Evolutionary conservation across 2,113 vertebrate species (phyloP).

Genomic region (Periophthalmus modestus): DNA sequence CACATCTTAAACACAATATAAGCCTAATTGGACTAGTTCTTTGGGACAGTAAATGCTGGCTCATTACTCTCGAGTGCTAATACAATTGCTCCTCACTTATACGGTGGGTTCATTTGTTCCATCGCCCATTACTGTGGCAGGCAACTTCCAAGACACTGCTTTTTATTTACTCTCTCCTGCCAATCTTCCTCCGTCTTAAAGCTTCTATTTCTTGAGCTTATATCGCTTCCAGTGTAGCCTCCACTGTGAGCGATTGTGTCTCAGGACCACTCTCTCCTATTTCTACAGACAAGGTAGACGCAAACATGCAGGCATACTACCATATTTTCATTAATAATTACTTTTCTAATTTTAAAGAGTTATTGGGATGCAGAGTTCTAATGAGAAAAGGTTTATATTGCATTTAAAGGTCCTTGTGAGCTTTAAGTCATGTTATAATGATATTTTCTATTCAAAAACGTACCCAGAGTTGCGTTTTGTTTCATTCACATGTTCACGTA

Average conservation of each 20-base stretch:
- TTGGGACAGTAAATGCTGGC: slow-evolving; percentile 53
- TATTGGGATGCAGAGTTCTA: too few relatives aligned
- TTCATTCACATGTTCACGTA: too few relatives aligned
- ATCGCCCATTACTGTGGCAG: slow-evolving; percentile 38
- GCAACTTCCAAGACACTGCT: slow-evolving; percentile 45
- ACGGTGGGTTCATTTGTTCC: slow-evolving; percentile 45
- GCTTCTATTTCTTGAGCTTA: slow-evolving; percentile 46
- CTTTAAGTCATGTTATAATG: too few relatives aligned
- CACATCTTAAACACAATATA: slow-evolving; percentile 12
- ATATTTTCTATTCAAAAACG: too few relatives aligned
- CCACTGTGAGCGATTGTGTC: slow-evolving; percentile 57
- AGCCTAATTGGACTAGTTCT: slow-evolving; percentile 56
- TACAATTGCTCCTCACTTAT: slow-evolving; percentile 67
- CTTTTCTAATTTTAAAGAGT: too few relatives aligned
- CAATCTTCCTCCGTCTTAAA: slow-evolving; percentile 53
- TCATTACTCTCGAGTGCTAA: slow-evolving; percentile 54
- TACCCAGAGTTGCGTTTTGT: too few relatives aligned
- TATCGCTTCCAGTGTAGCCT: slow-evolving; percentile 37
- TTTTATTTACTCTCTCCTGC: slow-evolving; percentile 53
- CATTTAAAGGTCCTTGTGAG: too few relatives aligned
- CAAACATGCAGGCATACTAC: background rate
- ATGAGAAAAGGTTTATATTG: background rate
- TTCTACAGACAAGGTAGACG: slow-evolving; percentile 47
- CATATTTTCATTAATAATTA: too few relatives aligned
- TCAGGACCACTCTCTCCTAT: slow-evolving; percentile 40